Evolutionary conservation across 2,113 vertebrate genomes (phyloP).

Genomic region (Smithornis capensis): DNA sequence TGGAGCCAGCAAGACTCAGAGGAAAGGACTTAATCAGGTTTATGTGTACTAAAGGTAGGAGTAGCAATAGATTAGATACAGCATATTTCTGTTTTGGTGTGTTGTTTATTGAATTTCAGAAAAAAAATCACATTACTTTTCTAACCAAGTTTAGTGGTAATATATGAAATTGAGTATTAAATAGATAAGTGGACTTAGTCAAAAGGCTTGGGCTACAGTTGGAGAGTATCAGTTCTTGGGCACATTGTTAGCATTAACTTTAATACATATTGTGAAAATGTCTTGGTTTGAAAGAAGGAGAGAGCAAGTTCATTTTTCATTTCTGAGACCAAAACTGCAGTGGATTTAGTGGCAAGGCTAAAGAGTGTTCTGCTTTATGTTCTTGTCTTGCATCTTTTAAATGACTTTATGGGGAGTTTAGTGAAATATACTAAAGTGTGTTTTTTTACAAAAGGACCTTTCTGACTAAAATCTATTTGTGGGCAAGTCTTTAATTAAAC

Average conservation of each 20-base stretch:
- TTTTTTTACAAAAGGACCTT: constrained; percentile 11
- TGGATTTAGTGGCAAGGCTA: constrained; percentile 13
- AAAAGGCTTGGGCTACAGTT: constrained; percentile 64
- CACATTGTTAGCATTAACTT: constrained; percentile 63
- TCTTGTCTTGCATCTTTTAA: constrained; percentile 57
- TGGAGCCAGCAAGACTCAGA: constrained; percentile 88
- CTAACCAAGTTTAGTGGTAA: constrained; percentile 76
- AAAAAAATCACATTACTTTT: constrained; percentile 80
- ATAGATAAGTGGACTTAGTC: constrained; percentile 62
- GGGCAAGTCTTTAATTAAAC: constrained; percentile 71
- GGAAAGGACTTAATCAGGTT: constrained; percentile 98
- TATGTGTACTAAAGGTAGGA: constrained; percentile 99
- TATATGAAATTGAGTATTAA: constrained; percentile 71
- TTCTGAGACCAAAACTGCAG: constrained; percentile 8
- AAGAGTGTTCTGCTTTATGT: constrained; percentile 43
- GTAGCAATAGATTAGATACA: constrained; percentile 77
- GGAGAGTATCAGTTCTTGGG: constrained; percentile 65
- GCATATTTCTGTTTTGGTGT: constrained; percentile 77
- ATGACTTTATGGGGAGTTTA: constrained; percentile 34
- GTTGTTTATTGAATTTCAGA: constrained; percentile 77
- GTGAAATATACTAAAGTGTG: constrained; percentile 53
- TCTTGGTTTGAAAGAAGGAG: constrained; percentile 26
- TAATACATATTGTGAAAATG: constrained; percentile 43
- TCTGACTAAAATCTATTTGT: constrained; percentile 63
- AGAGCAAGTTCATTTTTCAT: constrained; percentile 29